Evolutionary conservation across 2,113 vertebrate species (phyloP), one percentile per base, ranked within the genome.

Genomic region (Nipponia nippon): DNA sequence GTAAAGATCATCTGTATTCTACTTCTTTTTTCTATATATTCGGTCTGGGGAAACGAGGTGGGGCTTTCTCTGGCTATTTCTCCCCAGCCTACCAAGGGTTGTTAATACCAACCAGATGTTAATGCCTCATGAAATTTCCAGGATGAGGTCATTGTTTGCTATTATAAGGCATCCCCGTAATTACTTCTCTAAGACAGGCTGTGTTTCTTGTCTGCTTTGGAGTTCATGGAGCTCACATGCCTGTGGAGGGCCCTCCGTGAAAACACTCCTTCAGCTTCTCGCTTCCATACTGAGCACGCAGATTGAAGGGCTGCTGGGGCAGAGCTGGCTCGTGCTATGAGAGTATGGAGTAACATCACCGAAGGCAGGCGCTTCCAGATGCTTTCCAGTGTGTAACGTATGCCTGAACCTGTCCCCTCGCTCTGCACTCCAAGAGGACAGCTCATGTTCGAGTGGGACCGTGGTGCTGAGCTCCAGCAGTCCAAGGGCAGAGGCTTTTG

Each of bases 131-230:
- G 90, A 78, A 83, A 32, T 94, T 94, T 97, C 82, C 92, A 95
- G 88, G 82, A 13, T 97, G 95, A 97, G 86, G 69, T 97, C 93
- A 94, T 85, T 93, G 92, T 95, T 97, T 97, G 94, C 96, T 96
- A 70, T 95, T 93, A 18, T 80, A 7, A 88, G 95, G 90, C 87
- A 94, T 90, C 95, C 95, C 92, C 52, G 1, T 47, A 59, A 47
- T 69, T 40, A 20, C 56, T 79, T 11, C 65, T 67, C 20, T 1
- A 9, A 85, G 42, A 10, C 47, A 25, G 82, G 59, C 90, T 32
- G 58, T 18, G 53, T 36, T 69, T 40, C 62, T 88, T 62, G 71
- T 73, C 93, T 78, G 85, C 96, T 77, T 23, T 47, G 53, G 61
- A 62, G 53, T 13, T 79, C n/a, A 0, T 3, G 50, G 66, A 62